Evolutionary conservation across 2,888 invertebrate genomes (phyloP), one percentile per base, ranked within the genome.

Genomic region (Eristalis arbustorum): DNA sequence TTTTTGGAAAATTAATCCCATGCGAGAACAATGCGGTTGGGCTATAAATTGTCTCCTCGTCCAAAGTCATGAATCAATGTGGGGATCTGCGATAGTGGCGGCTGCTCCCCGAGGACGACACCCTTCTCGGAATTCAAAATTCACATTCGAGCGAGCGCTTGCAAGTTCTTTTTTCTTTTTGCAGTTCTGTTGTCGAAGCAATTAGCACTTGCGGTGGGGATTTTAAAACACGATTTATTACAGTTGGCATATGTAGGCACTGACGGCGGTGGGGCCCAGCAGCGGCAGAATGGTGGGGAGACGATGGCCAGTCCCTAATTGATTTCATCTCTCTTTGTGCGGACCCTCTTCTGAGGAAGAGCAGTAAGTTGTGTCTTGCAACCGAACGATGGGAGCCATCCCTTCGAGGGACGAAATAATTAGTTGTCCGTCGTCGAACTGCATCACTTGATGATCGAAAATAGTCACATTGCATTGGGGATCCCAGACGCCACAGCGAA

Each of bases 1-100:
- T 62, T 23, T 63, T 63, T 40, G 49, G 68, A 62, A 77, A 77
- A 77, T 77, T 69, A 77, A 56, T 69, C 77, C 77, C 77, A 10
- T 14, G 37, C 63, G 68, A 56, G 34, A 13, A 62, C 61, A 68
- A 61, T 63, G 66, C 42, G 59, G 67, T 75, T n/a, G 18, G n/a
- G 66, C 67, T 34, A 75, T 75, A 75, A 66, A 67, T 75, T 75
- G 28, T 42, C 59, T 42, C 61, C 56, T 31, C 25, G 37, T 57
- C 22, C 49, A 40, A 75, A 59, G 59, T 61, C 66, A 67, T 67
- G 42, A 66, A 67, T 42, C 59, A 75, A 67, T 64, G 73, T n/a
- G 56, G 22, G 49, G 49, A 49, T 49, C 49, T 49, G 49, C 18
- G 49, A 49, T 49, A 49, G 18, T 49, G 18, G 18, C 49, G 31